Evolutionary conservation across 2,888 invertebrate genomes (phyloP).

Genomic region (Hemaris fuciformis): DNA sequence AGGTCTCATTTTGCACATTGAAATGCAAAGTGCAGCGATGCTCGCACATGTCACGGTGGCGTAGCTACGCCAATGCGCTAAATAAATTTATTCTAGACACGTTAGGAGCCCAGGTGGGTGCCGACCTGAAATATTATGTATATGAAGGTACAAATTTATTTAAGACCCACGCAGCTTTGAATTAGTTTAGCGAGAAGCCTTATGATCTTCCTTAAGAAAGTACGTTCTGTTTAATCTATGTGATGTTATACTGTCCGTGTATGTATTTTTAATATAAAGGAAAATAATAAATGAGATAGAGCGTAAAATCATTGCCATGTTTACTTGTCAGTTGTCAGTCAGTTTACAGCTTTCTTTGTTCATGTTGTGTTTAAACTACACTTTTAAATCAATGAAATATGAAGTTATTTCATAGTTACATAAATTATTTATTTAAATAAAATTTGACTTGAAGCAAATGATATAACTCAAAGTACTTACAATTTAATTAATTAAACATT

Average conservation of each 20-base stretch:
- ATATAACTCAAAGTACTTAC: too few species aligned
- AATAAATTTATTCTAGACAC: conserved; percentile 52
- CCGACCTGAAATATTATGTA: conserved; percentile 8
- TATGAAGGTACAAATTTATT: conserved; percentile 10
- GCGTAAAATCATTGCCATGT: too few species aligned
- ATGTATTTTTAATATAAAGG: too few species aligned
- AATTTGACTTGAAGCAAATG: too few species aligned
- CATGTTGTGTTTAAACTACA: too few species aligned
- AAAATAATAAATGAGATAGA: too few species aligned
- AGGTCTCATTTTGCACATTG: conserved; percentile 38
- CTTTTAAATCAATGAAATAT: too few species aligned
- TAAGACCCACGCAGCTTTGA: neutral
- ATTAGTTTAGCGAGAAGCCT: neutral
- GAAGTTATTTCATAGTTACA: too few species aligned
- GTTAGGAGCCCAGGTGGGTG: conserved; percentile 36
- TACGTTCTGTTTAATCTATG: neutral
- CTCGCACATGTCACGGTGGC: conserved; percentile 36
- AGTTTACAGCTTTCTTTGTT: too few species aligned
- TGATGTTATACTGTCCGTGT: neutral
- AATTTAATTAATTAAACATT: too few species aligned
- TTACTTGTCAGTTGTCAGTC: too few species aligned
- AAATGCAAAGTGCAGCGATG: conserved; percentile 43
- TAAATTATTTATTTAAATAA: too few species aligned
- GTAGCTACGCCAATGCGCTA: conserved; percentile 39
- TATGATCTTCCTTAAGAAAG: neutral